A percentile compares a stretch with the other conserved stretches of the same genome.
phyloP scores from a whole-genome alignment of 2,888 invertebrate genomes.

The Bombylius major region DNA sequence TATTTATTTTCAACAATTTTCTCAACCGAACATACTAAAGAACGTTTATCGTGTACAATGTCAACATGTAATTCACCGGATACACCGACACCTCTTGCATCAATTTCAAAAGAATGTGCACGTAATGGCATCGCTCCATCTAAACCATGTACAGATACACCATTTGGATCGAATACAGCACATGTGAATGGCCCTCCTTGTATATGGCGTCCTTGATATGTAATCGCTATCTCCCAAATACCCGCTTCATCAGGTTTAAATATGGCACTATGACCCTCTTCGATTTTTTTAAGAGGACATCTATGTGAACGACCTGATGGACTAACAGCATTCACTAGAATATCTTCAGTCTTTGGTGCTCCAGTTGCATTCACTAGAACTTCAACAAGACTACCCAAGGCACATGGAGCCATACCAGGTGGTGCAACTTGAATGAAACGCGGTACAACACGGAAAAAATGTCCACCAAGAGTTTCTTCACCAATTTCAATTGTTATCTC shows the following conservation, averaged over 20 bases:
- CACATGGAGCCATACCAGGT: slow-evolving; percentile 91
- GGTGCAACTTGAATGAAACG: slow-evolving; percentile 75
- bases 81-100: slow-evolving; percentile 66
- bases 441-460: slow-evolving; percentile 79
- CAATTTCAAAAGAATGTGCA: slow-evolving; percentile 74
- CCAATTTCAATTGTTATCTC: slow-evolving; percentile 57
- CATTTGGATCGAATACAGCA: slow-evolving; percentile 87
- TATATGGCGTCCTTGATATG: slow-evolving; percentile 91
- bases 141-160: slow-evolving; percentile 67
- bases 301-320: slow-evolving; percentile 73
- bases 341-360: slow-evolving; percentile 65
- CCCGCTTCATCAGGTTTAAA: slow-evolving; percentile 97
- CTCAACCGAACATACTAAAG: slow-evolving; percentile 70
- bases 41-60: slow-evolving; percentile 78
- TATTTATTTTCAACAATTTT: slow-evolving; percentile 65
- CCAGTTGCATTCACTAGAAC: slow-evolving; percentile 81
- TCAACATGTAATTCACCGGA: slow-evolving; percentile 79
- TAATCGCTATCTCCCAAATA: slow-evolving; percentile 92
- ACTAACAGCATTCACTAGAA: slow-evolving; percentile 84
- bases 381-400: slow-evolving; percentile 88
- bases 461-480: slow-evolving; percentile 45
- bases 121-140: slow-evolving; percentile 75
- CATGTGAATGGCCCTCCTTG: slow-evolving; percentile 94
- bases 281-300: slow-evolving; percentile 74
- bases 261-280: slow-evolving; percentile 85